Percentiles rank a stretch among this genome's conserved stretches.
phyloP scores from a whole-genome alignment of 2,113 vertebrate genomes.

The Probosciger aterrimus region DNA sequence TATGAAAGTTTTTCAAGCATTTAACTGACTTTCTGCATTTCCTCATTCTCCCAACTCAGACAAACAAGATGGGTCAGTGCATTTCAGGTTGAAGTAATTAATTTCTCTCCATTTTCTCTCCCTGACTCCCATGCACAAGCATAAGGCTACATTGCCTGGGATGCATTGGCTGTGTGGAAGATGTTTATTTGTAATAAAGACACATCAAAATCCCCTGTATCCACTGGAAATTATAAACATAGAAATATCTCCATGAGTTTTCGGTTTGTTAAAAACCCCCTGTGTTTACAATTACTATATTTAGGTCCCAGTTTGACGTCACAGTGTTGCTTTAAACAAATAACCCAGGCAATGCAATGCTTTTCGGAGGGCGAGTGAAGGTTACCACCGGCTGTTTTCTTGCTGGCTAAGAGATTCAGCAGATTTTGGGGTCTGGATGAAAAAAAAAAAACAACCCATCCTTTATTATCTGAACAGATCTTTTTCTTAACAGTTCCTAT shows the following conservation, averaged over 20 bases:
- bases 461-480: slow-evolving; percentile 43
- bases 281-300: neutral
- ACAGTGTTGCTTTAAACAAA: neutral
- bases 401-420: slow-evolving; percentile 8
- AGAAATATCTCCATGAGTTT: neutral
- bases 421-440: neutral
- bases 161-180: neutral
- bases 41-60: neutral
- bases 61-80: neutral
- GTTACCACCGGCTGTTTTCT: slow-evolving; percentile 15
- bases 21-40: neutral
- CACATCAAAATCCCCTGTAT: neutral
- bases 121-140: neutral
- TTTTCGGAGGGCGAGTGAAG: neutral
- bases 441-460: neutral
- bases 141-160: neutral
- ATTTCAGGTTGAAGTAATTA: neutral
- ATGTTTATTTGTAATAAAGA: slow-evolving; percentile 38
- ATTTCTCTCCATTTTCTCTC: neutral
- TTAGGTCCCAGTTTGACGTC: neutral
- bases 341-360: neutral
- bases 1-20: neutral
- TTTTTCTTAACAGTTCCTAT: neutral
- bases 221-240: neutral
- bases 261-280: neutral